Evolutionary conservation across 2,888 invertebrate species (phyloP), one percentile per base, ranked within the genome.

Genomic region (Thereva unica): DNA sequence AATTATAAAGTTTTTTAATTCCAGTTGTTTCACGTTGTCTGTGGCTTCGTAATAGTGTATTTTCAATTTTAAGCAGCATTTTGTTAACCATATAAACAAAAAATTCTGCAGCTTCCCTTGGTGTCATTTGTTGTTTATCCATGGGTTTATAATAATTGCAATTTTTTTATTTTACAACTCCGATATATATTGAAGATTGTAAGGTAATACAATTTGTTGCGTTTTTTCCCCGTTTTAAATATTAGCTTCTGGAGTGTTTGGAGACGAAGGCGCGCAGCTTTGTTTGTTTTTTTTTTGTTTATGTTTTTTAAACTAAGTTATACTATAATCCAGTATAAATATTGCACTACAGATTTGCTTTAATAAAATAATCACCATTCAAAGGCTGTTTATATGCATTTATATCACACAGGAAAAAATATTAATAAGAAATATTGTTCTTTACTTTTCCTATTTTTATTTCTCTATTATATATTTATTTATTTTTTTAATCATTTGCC

Each of bases 1-100:
- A 91, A 83, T 92, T 92, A 84, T 92, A 92, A 78, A 92, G 83
- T 82, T 92, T 92, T 83, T 92, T 92, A 77, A 92, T 91, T 70
- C 92, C 92, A 56, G 91, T 91, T 37, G 91, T 90, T 81, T 92
- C 91, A 78, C 91, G 84, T 81, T 92, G 91, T 76, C 91, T 87
- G 79, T 91, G 91, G 78, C 89, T 90, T 80, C 91, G 89, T 69
- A 91, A 85, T 76, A 91, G 85, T 78, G 88, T 87, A 82, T 89
- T 89, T 79, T 89, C 87, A 75, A 88, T 83, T 82, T 86, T 86
- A 81, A 88, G 82, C 78, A 88, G 85, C 89, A 89, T 89, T 80
- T 88, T 86, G 80, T 80, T 80, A 71, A 79, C 50, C 61, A 69
- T 80, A 77, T 75, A 68, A 66, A 64, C 55, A 61, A 65, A 59